These are phyloP conservation scores for Sinella curviseta DNA, from an alignment of 1,140 invertebrate genomes.

Conservation along the genomic window DNA sequence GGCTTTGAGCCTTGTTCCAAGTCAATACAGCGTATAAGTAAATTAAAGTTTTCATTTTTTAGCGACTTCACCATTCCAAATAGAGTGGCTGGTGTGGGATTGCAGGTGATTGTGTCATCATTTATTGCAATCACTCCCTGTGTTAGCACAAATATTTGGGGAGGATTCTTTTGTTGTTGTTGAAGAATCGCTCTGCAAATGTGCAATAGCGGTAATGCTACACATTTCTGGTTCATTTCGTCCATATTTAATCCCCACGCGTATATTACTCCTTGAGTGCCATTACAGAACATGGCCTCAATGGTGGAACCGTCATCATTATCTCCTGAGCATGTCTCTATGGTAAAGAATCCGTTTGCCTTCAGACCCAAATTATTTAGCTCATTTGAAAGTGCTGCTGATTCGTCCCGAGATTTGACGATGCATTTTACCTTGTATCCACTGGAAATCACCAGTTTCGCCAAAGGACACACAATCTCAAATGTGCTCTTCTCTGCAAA, in stretches of 20 bases:
- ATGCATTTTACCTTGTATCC: background rate
- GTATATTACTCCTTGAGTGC: no score
- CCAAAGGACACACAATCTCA: background rate
- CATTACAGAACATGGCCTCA: no score
- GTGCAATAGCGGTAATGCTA: background rate
- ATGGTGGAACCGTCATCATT: no score
- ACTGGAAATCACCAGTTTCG: background rate
- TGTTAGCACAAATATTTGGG: background rate
- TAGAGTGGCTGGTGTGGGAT: background rate
- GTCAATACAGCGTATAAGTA: background rate
- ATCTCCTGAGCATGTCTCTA: no score
- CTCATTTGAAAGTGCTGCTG: no score
- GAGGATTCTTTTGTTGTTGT: background rate
- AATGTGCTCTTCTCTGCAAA: background rate
- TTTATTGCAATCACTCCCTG: background rate
- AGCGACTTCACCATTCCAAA: conserved; percentile 9
- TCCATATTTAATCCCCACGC: background rate
- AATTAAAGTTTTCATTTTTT: background rate
- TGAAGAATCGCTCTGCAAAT: background rate
- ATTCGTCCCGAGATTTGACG: no score
- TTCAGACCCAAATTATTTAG: no score
- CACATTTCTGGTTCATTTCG: no score
- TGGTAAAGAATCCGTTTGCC: no score
- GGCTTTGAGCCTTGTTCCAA: background rate
- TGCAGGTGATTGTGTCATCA: background rate